Conservation (phyloP, 2,113 vertebrate genomes). For the Oryzias melastigma region DNA sequence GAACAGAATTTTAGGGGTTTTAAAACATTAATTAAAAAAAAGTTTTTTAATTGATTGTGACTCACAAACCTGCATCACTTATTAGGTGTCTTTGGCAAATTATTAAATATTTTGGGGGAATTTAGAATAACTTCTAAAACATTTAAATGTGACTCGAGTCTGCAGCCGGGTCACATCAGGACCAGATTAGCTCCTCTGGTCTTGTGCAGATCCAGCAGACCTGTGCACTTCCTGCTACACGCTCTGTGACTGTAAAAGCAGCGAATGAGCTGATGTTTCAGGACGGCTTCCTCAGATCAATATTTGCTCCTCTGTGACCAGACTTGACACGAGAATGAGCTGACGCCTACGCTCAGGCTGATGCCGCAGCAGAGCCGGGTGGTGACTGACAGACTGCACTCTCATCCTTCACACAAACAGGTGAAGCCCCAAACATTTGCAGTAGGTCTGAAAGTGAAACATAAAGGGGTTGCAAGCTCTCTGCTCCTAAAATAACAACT, state of each 20-base stretch:
- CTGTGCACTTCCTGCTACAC: conserved; percentile 49
- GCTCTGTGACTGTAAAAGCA: conserved; percentile 10
- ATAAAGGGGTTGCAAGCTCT: too few species aligned
- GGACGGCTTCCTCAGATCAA: conserved; percentile 61
- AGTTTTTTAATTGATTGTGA: too few species aligned
- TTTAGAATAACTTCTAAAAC: not conserved
- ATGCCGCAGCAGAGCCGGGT: too few species aligned
- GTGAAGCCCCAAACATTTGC: too few species aligned
- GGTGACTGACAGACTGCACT: conserved; percentile 7
- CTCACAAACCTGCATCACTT: too few species aligned
- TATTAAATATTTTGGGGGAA: too few species aligned
- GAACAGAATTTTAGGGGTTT: too few species aligned
- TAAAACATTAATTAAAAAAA: too few species aligned
- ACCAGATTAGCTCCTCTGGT: conserved; percentile 29
- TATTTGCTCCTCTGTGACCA: conserved; percentile 52
- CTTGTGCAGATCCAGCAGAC: conserved; percentile 9
- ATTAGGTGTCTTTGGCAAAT: too few species aligned
- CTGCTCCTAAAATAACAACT: too few species aligned
- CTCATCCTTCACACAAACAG: too few species aligned
- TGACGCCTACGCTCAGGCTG: conserved; percentile 33
- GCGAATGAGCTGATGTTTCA: conserved; percentile 38
- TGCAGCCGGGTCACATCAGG: conserved; percentile 64
- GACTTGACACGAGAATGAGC: conserved; percentile 40
- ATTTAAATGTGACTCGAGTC: conserved; percentile 26
- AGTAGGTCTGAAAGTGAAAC: too few species aligned